phyloP scores from a whole-genome alignment of 2,888 invertebrate species.

The Odontomyia ornata region DNA sequence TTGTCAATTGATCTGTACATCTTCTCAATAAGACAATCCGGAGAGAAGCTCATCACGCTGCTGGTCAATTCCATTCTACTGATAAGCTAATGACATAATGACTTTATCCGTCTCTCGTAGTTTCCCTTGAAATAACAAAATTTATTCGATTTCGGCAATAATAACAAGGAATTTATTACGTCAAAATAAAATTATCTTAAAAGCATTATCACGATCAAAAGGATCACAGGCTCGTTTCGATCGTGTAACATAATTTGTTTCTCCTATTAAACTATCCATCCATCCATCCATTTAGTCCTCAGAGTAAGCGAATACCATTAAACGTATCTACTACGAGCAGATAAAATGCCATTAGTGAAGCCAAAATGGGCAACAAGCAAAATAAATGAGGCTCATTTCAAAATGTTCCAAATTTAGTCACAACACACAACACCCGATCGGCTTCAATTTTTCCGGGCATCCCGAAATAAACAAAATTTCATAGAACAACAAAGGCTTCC shows the following conservation, averaged over 20 bases:
- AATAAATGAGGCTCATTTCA: constrained; percentile 31
- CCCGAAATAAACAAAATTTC: constrained; percentile 42
- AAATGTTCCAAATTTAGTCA: constrained; percentile 43
- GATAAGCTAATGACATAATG: too few relatives aligned
- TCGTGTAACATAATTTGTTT: constrained; percentile 6
- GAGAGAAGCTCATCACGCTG: too few relatives aligned
- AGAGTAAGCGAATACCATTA: background rate
- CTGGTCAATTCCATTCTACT: too few relatives aligned
- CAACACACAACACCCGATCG: constrained; percentile 39
- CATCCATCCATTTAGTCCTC: background rate
- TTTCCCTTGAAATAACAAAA: too few relatives aligned
- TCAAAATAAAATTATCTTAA: background rate
- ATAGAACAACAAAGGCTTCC: constrained; percentile 41
- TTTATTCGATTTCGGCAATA: background rate
- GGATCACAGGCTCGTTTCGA: background rate
- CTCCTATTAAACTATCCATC: background rate
- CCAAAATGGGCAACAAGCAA: constrained; percentile 27
- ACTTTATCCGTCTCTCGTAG: too few relatives aligned
- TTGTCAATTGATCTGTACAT: too few relatives aligned
- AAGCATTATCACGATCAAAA: background rate
- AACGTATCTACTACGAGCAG: background rate
- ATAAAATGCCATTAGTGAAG: constrained; percentile 31
- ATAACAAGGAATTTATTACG: background rate
- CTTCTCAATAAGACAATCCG: too few relatives aligned
- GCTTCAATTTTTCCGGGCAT: background rate